phyloP scores from a whole-genome alignment of 2,797 vertebrate genomes.

The Enteromius radiatus region DNA sequence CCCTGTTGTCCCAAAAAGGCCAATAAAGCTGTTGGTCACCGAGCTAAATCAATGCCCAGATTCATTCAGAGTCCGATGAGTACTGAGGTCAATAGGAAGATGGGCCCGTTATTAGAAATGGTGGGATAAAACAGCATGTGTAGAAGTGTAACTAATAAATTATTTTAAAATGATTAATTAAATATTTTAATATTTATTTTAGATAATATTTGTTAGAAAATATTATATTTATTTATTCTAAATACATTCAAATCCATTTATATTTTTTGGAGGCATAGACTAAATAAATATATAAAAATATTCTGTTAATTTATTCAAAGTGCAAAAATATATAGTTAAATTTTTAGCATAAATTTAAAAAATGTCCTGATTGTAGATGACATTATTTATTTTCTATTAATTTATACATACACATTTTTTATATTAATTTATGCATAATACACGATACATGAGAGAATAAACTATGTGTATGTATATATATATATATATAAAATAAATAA shows the following conservation, averaged over 20 bases:
- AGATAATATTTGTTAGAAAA: background rate
- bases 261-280: background rate
- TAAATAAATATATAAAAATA: too few species aligned
- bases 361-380: background rate
- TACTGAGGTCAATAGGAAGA: conserved; percentile 24
- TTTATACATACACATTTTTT: background rate
- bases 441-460: background rate
- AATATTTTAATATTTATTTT: background rate
- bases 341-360: background rate
- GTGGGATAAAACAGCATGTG: background rate
- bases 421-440: background rate
- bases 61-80: conserved; percentile 39
- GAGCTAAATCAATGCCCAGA: conserved; percentile 50
- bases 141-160: background rate
- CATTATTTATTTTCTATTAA: background rate
- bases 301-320: background rate
- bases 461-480: too few species aligned
- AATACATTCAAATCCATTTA: background rate
- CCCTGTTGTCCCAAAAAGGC: conserved; percentile 49
- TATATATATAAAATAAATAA: too few species aligned
- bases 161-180: background rate
- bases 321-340: background rate
- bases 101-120: conserved; percentile 19
- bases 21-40: conserved; percentile 22
- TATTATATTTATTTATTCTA: background rate